A percentile compares a stretch with the other conserved stretches of the same genome.
Conservation (phyloP, 2,113 vertebrate genomes). For the Azemiops feae region DNA sequence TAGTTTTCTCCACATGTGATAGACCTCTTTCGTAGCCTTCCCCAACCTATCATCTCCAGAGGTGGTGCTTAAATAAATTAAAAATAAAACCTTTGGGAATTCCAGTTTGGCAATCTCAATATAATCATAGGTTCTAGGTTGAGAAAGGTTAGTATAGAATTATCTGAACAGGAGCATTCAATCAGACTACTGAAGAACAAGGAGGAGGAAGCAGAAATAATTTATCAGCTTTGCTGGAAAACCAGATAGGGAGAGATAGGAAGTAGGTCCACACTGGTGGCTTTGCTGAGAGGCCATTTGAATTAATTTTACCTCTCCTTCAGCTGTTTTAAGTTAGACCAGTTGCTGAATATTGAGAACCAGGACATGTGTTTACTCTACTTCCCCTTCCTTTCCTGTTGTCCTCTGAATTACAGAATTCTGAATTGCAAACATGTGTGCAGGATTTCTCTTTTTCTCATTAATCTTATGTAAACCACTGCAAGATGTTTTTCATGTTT, state of each 20-base stretch:
- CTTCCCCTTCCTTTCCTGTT: not conserved
- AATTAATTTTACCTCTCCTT: not conserved
- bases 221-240: not conserved
- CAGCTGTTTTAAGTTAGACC: not conserved
- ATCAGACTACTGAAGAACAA: not conserved
- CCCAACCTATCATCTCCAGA: not conserved
- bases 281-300: not conserved
- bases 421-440: not conserved
- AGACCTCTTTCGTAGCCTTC: not conserved
- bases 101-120: not conserved
- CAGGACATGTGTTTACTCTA: not conserved
- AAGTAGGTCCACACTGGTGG: not conserved
- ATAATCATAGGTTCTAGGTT: not conserved
- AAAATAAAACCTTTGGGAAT: not conserved
- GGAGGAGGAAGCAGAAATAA: not conserved
- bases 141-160: not conserved
- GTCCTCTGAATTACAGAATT: not conserved
- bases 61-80: not conserved
- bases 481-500: not conserved
- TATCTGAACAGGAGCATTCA: not conserved
- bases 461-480: not conserved
- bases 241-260: not conserved
- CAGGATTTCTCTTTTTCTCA: not conserved
- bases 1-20: not conserved
- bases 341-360: not conserved